A percentile compares a stretch with the other conserved stretches of the same genome.
phyloP scores from a whole-genome alignment of 2,113 vertebrate genomes.

The Parus major region DNA sequence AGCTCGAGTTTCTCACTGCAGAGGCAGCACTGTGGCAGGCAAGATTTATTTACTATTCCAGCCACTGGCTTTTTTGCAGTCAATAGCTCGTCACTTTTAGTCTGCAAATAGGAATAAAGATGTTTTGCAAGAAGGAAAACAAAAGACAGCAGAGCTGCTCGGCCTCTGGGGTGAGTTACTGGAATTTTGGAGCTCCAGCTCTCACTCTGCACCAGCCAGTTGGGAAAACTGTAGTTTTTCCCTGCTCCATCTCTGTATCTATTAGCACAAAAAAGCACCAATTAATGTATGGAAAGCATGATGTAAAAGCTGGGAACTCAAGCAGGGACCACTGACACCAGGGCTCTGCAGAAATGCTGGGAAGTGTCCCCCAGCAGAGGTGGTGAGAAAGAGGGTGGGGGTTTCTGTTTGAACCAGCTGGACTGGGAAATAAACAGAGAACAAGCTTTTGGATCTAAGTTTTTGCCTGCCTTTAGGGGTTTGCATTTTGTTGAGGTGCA shows the following conservation, averaged over 20 bases:
- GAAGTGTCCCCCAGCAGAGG: not conserved
- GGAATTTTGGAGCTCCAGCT: not conserved
- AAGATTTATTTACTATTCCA: conserved; percentile 40
- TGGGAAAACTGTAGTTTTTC: not conserved
- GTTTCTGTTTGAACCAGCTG: not conserved
- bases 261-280: not conserved
- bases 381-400: not conserved
- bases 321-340: accelerated
- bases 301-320: not conserved
- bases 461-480: not conserved
- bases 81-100: not conserved
- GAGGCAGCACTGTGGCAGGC: not conserved
- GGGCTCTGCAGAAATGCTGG: not conserved
- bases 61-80: not conserved
- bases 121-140: not conserved
- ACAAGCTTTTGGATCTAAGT: not conserved
- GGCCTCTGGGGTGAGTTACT: not conserved
- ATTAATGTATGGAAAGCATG: not conserved
- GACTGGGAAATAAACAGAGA: not conserved
- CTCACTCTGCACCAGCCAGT: not conserved
- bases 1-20: not conserved
- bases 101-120: not conserved
- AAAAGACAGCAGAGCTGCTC: not conserved
- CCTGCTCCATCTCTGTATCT: not conserved
- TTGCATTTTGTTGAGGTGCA: not conserved